Conservation (phyloP, 2,888 invertebrate species). For the Epirrhoe alternata region DNA sequence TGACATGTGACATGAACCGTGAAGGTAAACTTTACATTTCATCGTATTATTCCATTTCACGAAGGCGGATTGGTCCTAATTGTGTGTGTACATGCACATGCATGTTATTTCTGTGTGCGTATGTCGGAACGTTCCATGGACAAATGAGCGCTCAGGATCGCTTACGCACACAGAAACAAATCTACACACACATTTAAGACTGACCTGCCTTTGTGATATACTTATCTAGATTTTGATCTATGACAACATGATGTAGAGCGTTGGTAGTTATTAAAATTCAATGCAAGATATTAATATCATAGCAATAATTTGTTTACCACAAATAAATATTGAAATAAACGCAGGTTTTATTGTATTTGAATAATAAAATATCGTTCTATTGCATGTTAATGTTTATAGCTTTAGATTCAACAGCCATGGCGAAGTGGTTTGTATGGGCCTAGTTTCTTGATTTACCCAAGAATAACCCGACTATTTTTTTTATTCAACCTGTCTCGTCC, state of each 20-base stretch:
- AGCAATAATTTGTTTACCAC: neutral
- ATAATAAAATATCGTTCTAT: neutral
- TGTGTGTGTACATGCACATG: too few relatives aligned
- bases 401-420: neutral
- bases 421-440: neutral
- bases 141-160: too few relatives aligned
- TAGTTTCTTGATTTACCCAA: neutral
- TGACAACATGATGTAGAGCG: neutral
- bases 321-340: neutral
- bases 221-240: neutral
- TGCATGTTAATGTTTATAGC: neutral
- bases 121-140: too few relatives aligned
- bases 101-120: too few relatives aligned
- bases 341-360: conserved; percentile 3
- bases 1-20: neutral
- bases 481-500: too few relatives aligned
- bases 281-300: neutral
- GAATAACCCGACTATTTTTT: too few relatives aligned
- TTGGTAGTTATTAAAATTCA: conserved; percentile 8
- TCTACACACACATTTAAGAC: too few relatives aligned
- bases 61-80: too few relatives aligned
- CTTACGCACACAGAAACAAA: too few relatives aligned
- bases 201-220: too few relatives aligned
- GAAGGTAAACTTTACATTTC: conserved; percentile 2
- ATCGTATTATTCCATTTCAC: neutral